Evolutionary conservation across 2,888 invertebrate genomes (phyloP), one percentile per base, ranked within the genome.

Genomic region (Cheilosia impressa): DNA sequence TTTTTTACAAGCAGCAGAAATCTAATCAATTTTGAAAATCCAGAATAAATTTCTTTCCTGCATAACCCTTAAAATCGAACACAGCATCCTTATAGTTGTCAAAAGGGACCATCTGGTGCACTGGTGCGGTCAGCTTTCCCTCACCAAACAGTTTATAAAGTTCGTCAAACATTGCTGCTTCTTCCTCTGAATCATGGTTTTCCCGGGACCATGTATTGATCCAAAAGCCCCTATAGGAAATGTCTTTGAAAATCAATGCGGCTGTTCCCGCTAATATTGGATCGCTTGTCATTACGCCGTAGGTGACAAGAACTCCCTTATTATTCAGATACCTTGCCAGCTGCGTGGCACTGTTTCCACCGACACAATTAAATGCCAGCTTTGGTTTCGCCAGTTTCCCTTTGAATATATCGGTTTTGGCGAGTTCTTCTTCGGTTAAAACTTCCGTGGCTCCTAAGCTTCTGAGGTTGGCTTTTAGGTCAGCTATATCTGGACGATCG

Each of bases 231-330:
- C 93, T 92, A 57, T 97, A 94, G 17, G 93, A 92, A 45, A 97
- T 93, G 92, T 99, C 96, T 90, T 96, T 96, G 90, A 99, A 98
- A 88, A 98, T 96, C 47, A 96, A 93, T 15, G 95, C 94, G 0
- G 96, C 95, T 0, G 97, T 96, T 15, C 97, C 96, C 41, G 97
- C 95, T 24, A 94, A 95, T 0, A 98, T 94, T 0, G 99, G 98
- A 89, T 97, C 95, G 84, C 96, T 94, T 1, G 97, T 98, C 96
- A 99, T 99, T 60, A 97, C 97, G 4, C 99, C 99, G 91, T 99
- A 99, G 15, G 98, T 99, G 0, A 99, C 97, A 93, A 99, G 95
- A 0, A 94, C 93, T 15, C 97, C 97, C 78, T 94, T 93, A 43
- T 94, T 92, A 43, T 93, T 95, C 65, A 99, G 92, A 88, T 96